A percentile compares a stretch with the other conserved stretches of the same genome.
Conservation (phyloP, 2,113 vertebrate species). For the Chaenogobius annularis region DNA sequence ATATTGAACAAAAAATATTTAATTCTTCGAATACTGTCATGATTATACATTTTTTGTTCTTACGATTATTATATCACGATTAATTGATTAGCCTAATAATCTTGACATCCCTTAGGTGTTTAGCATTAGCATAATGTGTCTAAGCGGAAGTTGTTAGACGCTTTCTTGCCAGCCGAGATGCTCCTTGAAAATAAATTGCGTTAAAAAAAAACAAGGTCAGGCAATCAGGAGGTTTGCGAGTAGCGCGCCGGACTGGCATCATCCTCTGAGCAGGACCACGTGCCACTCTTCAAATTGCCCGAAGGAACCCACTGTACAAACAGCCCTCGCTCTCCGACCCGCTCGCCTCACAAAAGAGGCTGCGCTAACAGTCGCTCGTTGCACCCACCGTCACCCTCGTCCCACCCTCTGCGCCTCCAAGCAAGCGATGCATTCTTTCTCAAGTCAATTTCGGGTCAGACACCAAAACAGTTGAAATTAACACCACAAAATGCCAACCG, state of each 20-base stretch:
- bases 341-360: slow-evolving; percentile 14
- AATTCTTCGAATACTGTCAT: too few species aligned
- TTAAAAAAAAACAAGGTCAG: not conserved
- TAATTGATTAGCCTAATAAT: too few species aligned
- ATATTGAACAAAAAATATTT: too few species aligned
- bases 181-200: not conserved
- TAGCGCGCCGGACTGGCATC: slow-evolving; percentile 12
- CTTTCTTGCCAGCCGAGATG: too few species aligned
- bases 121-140: too few species aligned
- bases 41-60: too few species aligned
- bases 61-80: too few species aligned
- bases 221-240: not conserved
- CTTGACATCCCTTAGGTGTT: too few species aligned
- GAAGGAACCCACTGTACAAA: slow-evolving; percentile 27
- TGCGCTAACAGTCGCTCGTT: slow-evolving; percentile 18
- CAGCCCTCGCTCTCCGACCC: not conserved
- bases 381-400: slow-evolving; percentile 36
- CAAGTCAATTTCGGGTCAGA: slow-evolving; percentile 64
- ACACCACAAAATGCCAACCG: not conserved
- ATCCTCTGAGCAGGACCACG: slow-evolving; percentile 30
- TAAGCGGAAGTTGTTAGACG: too few species aligned
- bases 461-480: slow-evolving; percentile 31
- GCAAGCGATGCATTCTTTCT: slow-evolving; percentile 53
- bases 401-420: slow-evolving; percentile 45
- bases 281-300: slow-evolving; percentile 35